Percentiles rank a stretch among this genome's conserved stretches.
Evolutionary conservation across 2,888 invertebrate genomes (phyloP).

Genomic region (Limnephilus auricula): DNA sequence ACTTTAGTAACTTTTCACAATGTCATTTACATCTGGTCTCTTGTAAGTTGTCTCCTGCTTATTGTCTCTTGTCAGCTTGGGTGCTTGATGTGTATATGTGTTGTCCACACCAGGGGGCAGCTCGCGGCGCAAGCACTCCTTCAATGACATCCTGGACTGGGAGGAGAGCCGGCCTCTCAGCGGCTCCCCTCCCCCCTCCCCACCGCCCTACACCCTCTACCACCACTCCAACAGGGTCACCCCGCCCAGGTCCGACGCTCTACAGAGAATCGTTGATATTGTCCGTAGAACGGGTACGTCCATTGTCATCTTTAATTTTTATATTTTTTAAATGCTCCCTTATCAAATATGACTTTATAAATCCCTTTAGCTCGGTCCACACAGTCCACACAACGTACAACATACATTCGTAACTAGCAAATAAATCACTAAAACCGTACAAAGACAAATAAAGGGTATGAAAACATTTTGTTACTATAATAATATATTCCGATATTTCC

Average conservation of each 20-base stretch:
- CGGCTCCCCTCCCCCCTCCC: conserved; percentile 66
- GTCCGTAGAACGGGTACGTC: conserved; percentile 86
- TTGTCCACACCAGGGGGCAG: conserved; percentile 71
- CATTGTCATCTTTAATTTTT: neutral
- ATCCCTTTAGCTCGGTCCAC: neutral
- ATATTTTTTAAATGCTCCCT: neutral
- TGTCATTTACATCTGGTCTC: conserved; percentile 8
- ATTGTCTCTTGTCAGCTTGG: conserved; percentile 12
- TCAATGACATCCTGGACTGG: conserved; percentile 86
- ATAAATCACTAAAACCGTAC: too few relatives aligned
- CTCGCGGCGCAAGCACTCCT: conserved; percentile 86
- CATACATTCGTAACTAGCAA: too few relatives aligned
- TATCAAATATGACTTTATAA: neutral
- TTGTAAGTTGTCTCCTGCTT: neutral
- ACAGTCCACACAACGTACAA: too few relatives aligned
- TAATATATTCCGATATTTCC: too few relatives aligned
- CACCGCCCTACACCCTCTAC: conserved; percentile 61
- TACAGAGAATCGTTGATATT: conserved; percentile 92
- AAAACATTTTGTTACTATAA: too few relatives aligned
- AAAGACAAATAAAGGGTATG: too few relatives aligned
- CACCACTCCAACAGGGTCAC: conserved; percentile 68
- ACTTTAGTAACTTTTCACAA: neutral
- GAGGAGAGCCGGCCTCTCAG: conserved; percentile 76
- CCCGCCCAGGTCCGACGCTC: conserved; percentile 83
- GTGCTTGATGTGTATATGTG: conserved; percentile 40